phyloP scores from a whole-genome alignment of 2,797 vertebrate species.

The Takifugu ocellatus region DNA sequence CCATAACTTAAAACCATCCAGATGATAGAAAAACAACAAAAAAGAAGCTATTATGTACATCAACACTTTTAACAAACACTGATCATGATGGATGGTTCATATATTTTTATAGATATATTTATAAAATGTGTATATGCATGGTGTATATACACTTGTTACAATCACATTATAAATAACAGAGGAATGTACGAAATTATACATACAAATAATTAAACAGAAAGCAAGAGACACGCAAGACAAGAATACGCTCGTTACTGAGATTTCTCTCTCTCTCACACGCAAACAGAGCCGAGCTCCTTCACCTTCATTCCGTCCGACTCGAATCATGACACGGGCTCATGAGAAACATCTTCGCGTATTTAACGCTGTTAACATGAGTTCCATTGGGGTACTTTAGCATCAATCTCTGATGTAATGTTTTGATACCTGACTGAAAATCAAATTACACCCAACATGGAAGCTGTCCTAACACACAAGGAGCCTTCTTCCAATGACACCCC shows the following conservation, averaged over 20 bases:
- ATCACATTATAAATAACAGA: slow-evolving; percentile 80
- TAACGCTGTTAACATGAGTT: neutral
- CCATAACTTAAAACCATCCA: slow-evolving; percentile 59
- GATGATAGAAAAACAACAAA: slow-evolving; percentile 41
- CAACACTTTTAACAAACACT: slow-evolving; percentile 66
- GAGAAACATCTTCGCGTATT: neutral
- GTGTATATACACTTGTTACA: slow-evolving; percentile 75
- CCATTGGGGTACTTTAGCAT: neutral
- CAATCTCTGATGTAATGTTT: neutral
- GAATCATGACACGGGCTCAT: neutral
- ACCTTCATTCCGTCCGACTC: neutral
- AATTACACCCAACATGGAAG: neutral
- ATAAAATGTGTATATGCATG: slow-evolving; percentile 69
- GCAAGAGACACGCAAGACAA: slow-evolving; percentile 30
- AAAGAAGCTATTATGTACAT: slow-evolving; percentile 55
- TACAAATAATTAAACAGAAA: slow-evolving; percentile 59
- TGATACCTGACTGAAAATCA: neutral
- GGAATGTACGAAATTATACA: slow-evolving; percentile 75
- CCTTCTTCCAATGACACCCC: neutral
- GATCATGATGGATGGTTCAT: slow-evolving; percentile 64
- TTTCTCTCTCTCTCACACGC: slow-evolving; percentile 4
- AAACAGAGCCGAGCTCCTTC: slow-evolving; percentile 20
- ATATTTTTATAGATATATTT: slow-evolving; percentile 63
- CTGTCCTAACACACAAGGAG: neutral
- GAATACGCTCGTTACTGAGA: slow-evolving; percentile 7